A percentile compares a stretch with the other conserved stretches of the same genome.
phyloP scores from a whole-genome alignment of 64 coral and sea anemone genomes.

The Cladopsammia gracilis region DNA sequence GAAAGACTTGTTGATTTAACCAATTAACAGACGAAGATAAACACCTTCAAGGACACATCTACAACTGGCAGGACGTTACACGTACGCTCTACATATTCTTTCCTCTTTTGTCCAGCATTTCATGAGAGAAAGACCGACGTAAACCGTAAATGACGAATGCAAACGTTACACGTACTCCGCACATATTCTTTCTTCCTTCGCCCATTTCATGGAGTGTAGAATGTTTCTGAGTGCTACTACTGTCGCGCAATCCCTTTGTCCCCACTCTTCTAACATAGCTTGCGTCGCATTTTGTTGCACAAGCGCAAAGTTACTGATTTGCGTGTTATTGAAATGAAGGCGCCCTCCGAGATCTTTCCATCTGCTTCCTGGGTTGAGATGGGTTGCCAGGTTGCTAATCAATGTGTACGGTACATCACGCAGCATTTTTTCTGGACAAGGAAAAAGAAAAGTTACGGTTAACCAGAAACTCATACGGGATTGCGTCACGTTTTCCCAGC shows the following conservation, averaged over 20 bases:
- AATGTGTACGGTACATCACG: constrained; percentile 22
- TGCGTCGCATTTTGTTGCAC: constrained; percentile 20
- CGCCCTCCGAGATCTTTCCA: constrained; percentile 73
- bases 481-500: no score
- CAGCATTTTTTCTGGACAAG: constrained; percentile 18
- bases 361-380: constrained; percentile 43
- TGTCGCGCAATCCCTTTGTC: constrained; percentile 27
- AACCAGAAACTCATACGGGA: no score
- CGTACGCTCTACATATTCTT: neutral
- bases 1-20: neutral
- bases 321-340: constrained; percentile 8
- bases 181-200: constrained; percentile 3
- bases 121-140: neutral
- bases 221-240: neutral
- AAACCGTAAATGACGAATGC: neutral
- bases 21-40: neutral
- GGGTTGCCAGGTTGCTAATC: neutral
- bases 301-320: constrained; percentile 68
- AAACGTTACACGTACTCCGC: constrained; percentile 22
- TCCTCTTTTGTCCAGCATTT: no score
- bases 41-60: neutral
- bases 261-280: constrained; percentile 56
- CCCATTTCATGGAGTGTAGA: constrained; percentile 40
- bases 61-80: neutral
- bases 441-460: neutral